Percentiles rank a stretch among this genome's conserved stretches.
Evolutionary conservation across 2,113 vertebrate genomes (phyloP).

Genomic region (Anhinga anhinga): DNA sequence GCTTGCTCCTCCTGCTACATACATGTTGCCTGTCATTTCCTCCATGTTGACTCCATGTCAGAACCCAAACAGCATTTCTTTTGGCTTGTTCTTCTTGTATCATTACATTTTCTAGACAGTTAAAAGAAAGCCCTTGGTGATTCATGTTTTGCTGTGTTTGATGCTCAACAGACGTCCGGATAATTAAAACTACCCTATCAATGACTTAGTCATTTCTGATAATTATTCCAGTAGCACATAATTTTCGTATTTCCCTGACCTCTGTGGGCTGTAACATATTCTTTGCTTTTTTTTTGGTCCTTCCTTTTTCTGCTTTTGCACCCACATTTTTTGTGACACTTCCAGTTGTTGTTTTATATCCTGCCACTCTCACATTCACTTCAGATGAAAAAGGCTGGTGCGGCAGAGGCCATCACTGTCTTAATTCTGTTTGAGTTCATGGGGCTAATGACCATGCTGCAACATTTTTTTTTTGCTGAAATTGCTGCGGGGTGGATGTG

Average conservation of each 20-base stretch:
- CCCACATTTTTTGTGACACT: not conserved
- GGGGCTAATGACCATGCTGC: not conserved
- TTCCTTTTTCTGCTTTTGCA: not conserved
- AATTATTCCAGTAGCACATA: not conserved
- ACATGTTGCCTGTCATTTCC: not conserved
- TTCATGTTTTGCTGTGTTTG: not conserved
- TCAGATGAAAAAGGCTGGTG: not conserved
- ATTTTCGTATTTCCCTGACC: not conserved
- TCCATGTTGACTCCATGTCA: not conserved
- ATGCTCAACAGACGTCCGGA: constrained; percentile 4
- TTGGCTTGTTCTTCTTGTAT: not conserved
- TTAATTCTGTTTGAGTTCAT: not conserved
- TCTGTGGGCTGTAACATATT: not conserved
- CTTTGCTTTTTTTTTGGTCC: not conserved
- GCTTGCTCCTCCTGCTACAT: not conserved
- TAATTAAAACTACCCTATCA: constrained; percentile 18
- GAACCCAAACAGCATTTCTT: not conserved
- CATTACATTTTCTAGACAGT: not conserved
- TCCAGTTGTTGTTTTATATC: not conserved
- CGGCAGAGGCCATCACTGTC: not conserved
- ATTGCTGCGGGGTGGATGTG: not conserved
- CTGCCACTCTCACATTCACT: not conserved
- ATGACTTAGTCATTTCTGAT: not conserved
- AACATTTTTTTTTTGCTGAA: not conserved
- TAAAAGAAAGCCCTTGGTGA: not conserved